Evolutionary conservation across 2,797 vertebrate genomes (phyloP).

Genomic region (Percopsis omiscomaycus): DNA sequence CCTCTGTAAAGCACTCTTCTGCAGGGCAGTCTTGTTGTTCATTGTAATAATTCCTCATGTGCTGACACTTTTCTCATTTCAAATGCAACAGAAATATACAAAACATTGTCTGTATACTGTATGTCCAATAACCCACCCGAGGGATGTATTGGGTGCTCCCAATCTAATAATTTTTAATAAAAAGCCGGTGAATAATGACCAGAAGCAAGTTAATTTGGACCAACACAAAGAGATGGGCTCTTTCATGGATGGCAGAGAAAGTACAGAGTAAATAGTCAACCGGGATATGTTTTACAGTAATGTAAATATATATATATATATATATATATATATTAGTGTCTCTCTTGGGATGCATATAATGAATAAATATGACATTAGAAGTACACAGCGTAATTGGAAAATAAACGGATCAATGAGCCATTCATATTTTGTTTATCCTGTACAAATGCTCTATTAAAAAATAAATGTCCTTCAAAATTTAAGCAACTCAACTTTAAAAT

Average conservation of each 20-base stretch:
- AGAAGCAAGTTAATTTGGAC: constrained; percentile 55
- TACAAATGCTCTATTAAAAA: constrained; percentile 22
- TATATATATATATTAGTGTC: constrained; percentile 31
- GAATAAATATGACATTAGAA: constrained; percentile 57
- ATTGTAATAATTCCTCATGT: constrained; percentile 51
- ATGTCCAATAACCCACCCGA: constrained; percentile 36
- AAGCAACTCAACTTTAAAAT: too few species aligned
- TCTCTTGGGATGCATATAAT: constrained; percentile 47
- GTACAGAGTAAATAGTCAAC: constrained; percentile 50
- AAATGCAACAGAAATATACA: constrained; percentile 58
- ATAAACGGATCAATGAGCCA: constrained; percentile 53
- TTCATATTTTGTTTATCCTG: constrained; percentile 31
- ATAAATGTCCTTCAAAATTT: too few species aligned
- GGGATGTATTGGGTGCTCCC: constrained; percentile 50
- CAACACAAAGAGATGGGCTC: constrained; percentile 55
- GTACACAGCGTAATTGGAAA: constrained; percentile 10
- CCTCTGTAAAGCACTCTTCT: constrained; percentile 40
- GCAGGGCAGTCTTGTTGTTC: constrained; percentile 57
- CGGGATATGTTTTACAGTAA: constrained; percentile 31
- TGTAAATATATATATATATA: neutral
- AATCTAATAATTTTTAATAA: constrained; percentile 31
- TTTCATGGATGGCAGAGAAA: constrained; percentile 33
- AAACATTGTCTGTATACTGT: constrained; percentile 35
- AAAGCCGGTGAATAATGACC: constrained; percentile 24
- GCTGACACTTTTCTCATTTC: constrained; percentile 62